A percentile compares a stretch with the other conserved stretches of the same genome.
Conservation (phyloP, 2,113 vertebrate species). For the Guaruba guarouba region DNA sequence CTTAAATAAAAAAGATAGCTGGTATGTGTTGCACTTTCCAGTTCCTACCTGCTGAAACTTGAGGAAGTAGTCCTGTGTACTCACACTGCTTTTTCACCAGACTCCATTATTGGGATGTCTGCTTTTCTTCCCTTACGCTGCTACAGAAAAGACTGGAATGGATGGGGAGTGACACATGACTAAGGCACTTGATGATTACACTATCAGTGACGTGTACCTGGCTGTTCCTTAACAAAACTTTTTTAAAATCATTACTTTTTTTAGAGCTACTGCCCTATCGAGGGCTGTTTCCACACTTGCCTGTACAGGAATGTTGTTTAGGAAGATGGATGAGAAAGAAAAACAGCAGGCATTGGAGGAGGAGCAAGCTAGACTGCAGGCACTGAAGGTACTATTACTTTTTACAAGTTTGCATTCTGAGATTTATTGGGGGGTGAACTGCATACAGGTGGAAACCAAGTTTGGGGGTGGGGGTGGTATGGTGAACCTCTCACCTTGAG, state of each 20-base stretch:
- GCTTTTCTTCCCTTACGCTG: background rate
- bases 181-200: background rate
- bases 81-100: background rate
- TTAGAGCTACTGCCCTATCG: slow-evolving; percentile 85
- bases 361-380: slow-evolving; percentile 87
- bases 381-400: slow-evolving; percentile 81
- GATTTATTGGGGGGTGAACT: background rate
- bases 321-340: slow-evolving; percentile 87
- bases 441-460: background rate
- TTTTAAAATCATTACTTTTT: background rate
- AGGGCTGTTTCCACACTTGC: slow-evolving; percentile 88
- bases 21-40: background rate
- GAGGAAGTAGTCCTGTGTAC: background rate
- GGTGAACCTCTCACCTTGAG: background rate
- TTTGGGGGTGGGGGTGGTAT: background rate
- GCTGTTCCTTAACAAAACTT: background rate
- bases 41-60: background rate
- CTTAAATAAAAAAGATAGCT: background rate
- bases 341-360: slow-evolving; percentile 89
- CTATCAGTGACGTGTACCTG: background rate
- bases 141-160: background rate
- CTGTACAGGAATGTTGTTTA: slow-evolving; percentile 86
- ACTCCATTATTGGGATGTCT: background rate
- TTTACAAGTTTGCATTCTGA: background rate
- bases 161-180: background rate